These are phyloP conservation scores for Exocentrus adspersus DNA, from an alignment of 2,888 invertebrate species.

Conservation along the genomic window DNA sequence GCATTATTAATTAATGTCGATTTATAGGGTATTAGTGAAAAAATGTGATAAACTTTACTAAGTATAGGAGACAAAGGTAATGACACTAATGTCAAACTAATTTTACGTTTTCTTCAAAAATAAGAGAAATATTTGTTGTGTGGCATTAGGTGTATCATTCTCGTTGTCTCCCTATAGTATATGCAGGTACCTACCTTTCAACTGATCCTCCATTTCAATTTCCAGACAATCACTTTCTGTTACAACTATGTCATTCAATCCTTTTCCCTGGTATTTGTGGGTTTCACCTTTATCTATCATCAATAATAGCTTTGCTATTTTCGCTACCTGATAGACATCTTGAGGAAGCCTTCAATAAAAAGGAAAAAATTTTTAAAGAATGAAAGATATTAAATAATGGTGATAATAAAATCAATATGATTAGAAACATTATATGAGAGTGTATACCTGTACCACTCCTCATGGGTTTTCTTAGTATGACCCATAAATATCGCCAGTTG, in stretches of 20 bases:
- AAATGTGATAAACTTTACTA: too few species aligned
- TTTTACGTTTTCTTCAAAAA: too few species aligned
- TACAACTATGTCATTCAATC: background rate
- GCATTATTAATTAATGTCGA: too few species aligned
- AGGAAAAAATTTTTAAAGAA: too few species aligned
- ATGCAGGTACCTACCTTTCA: background rate
- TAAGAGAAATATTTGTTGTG: too few species aligned
- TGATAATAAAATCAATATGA: background rate
- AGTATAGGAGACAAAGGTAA: too few species aligned
- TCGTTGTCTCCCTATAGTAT: background rate
- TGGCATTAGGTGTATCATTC: background rate
- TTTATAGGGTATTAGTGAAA: too few species aligned
- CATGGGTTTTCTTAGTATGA: conserved; percentile 2
- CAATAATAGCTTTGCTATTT: background rate
- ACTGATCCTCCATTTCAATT: background rate
- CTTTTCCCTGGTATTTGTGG: background rate
- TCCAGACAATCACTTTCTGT: background rate
- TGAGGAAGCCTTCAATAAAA: background rate
- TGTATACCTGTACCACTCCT: conserved; percentile 1
- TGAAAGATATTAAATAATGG: background rate
- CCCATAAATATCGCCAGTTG: conserved; percentile 7
- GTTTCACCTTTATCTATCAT: background rate
- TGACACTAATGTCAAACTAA: too few species aligned
- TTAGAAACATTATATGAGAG: background rate
- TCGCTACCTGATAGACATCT: background rate